These are phyloP conservation scores for Drosophila sordidula DNA, from an alignment of 2,888 invertebrate species.

Conservation along the genomic window DNA sequence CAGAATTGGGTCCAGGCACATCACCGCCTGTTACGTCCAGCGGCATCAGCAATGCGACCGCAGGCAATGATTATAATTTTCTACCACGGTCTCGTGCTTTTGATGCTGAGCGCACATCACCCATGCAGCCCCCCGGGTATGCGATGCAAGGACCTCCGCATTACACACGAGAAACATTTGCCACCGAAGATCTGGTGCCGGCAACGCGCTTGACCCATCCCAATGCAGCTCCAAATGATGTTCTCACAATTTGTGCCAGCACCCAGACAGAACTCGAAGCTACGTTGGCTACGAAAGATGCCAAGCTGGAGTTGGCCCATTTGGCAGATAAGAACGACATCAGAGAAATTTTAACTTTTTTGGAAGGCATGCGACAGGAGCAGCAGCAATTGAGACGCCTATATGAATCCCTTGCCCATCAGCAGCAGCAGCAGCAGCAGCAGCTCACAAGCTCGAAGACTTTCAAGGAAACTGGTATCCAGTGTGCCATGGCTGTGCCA, in stretches of 20 bases:
- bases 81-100: constrained; percentile 44
- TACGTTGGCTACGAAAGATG: constrained; percentile 9
- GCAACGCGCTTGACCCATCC: constrained; percentile 1
- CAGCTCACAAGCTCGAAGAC: constrained; percentile 10
- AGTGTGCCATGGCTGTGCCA: constrained; percentile 52
- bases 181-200: constrained; percentile 7
- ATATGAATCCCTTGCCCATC: constrained; percentile 55
- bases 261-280: constrained; percentile 79
- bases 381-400: constrained; percentile 71
- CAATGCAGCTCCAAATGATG: constrained; percentile 31
- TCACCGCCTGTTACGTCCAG: constrained; percentile 21
- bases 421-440: constrained; percentile 28
- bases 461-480: constrained; percentile 55
- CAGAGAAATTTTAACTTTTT: constrained; percentile 51
- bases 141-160: constrained; percentile 1
- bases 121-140: constrained; percentile 17
- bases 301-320: constrained; percentile 33
- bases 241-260: constrained; percentile 81
- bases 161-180: constrained; percentile 29
- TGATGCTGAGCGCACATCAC: constrained; percentile 15
- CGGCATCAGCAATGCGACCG: constrained; percentile 11
- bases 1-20: constrained; percentile 56
- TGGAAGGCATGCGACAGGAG: constrained; percentile 72
- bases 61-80: constrained; percentile 47
- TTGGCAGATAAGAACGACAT: constrained; percentile 75